Conservation (phyloP, 37 sponge, comb jelly and placozoan genomes). For the Halichondria panicea region DNA sequence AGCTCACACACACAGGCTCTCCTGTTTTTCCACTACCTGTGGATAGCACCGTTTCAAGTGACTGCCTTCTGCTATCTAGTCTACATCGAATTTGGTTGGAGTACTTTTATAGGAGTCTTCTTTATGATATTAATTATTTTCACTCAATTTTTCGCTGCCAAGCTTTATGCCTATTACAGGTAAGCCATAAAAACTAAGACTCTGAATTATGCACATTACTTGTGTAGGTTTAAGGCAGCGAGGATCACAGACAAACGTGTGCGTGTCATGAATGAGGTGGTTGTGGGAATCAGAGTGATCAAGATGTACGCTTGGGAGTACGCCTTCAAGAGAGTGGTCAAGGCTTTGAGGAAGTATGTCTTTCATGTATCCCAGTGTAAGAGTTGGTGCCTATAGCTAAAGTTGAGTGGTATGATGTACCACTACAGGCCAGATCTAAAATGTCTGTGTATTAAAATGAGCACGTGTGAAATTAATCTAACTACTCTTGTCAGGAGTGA, state of each 20-base stretch:
- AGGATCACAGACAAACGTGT: constrained; percentile 72
- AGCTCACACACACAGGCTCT: constrained; percentile 40
- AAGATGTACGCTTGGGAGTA: constrained; percentile 95
- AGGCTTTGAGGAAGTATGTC: constrained; percentile 59
- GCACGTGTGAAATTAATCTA: neutral
- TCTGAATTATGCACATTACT: neutral
- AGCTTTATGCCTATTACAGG: constrained; percentile 33
- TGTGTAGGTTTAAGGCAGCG: constrained; percentile 61
- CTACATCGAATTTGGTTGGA: constrained; percentile 63
- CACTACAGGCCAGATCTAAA: too few relatives aligned
- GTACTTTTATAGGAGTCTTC: constrained; percentile 14
- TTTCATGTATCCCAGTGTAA: too few relatives aligned
- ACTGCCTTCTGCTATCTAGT: constrained; percentile 40
- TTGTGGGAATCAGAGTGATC: constrained; percentile 84
- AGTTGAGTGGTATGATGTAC: neutral
- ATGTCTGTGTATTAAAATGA: too few relatives aligned
- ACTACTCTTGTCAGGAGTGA: constrained; percentile 9
- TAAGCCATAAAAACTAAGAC: too few relatives aligned
- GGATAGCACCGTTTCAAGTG: constrained; percentile 52
- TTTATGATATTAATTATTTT: constrained; percentile 44
- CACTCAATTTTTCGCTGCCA: constrained; percentile 32
- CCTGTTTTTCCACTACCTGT: constrained; percentile 47
- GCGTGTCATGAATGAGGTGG: constrained; percentile 80
- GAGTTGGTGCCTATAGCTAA: neutral
- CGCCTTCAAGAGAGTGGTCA: constrained; percentile 63